These are phyloP conservation scores for Scaptomyza montana DNA, from an alignment of 1,140 invertebrate species.

Conservation along the genomic window DNA sequence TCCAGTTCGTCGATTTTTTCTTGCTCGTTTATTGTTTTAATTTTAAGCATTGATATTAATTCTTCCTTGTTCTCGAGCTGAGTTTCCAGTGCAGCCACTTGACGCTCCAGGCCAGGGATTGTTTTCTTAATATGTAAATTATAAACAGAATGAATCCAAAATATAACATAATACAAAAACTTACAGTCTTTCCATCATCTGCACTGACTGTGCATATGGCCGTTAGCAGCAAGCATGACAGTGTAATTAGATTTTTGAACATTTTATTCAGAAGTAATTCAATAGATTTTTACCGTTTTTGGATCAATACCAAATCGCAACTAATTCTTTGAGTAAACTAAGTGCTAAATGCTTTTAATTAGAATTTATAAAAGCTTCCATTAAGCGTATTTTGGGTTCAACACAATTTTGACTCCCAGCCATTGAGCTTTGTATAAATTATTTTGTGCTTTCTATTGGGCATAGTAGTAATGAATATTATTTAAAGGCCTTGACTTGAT, in stretches of 20 bases:
- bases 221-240: slow-evolving; percentile 1
- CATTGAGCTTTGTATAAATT: slow-evolving; percentile 16
- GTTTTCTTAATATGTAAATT: neutral
- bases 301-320: slow-evolving; percentile 14
- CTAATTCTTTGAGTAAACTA: slow-evolving; percentile 11
- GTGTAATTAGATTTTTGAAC: neutral
- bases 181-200: slow-evolving; percentile 6
- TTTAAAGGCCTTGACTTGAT: slow-evolving; percentile 10
- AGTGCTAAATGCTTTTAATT: neutral
- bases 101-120: neutral
- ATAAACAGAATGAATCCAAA: neutral
- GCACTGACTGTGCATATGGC: neutral
- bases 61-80: slow-evolving; percentile 24
- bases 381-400: slow-evolving; percentile 17
- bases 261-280: neutral
- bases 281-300: neutral
- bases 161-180: neutral
- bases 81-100: slow-evolving; percentile 8
- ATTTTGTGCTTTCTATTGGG: slow-evolving; percentile 7
- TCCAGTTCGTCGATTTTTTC: slow-evolving; percentile 31
- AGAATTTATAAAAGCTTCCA: slow-evolving; percentile 4
- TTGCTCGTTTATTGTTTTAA: slow-evolving; percentile 17
- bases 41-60: slow-evolving; percentile 26
- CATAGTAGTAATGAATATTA: neutral
- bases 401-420: neutral